Evolutionary conservation across 2,113 vertebrate genomes (phyloP).

Genomic region (Macroglossus sobrinus): DNA sequence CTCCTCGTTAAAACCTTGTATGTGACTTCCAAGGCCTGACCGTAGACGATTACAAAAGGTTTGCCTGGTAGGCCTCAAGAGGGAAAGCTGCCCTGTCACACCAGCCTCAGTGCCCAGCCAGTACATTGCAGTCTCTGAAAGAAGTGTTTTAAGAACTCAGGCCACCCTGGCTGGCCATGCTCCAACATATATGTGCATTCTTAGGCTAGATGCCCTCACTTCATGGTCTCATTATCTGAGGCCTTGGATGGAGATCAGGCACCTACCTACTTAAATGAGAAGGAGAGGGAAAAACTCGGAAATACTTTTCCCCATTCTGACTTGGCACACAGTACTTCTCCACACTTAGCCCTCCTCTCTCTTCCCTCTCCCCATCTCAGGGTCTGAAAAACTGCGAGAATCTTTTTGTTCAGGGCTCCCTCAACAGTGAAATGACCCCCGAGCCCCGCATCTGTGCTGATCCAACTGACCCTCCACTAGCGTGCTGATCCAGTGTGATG

Average conservation of each 20-base stretch:
- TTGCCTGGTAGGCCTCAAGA: background rate
- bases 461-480: no score
- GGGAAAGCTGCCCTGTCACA: accelerated
- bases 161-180: accelerated
- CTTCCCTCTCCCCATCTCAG: background rate
- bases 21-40: background rate
- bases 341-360: accelerated
- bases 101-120: accelerated
- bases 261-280: background rate
- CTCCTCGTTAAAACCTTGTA: background rate
- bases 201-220: no score
- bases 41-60: background rate
- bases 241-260: accelerated
- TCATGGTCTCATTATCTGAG: background rate
- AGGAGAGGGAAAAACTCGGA: background rate
- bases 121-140: accelerated
- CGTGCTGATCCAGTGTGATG: background rate
- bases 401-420: background rate
- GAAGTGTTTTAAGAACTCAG: background rate
- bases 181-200: accelerated
- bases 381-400: background rate
- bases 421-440: accelerated
- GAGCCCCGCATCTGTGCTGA: accelerated
- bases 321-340: background rate
- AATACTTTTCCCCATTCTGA: background rate